phyloP scores from a whole-genome alignment of 2,113 vertebrate species.

The Myrmecobius fasciatus region DNA sequence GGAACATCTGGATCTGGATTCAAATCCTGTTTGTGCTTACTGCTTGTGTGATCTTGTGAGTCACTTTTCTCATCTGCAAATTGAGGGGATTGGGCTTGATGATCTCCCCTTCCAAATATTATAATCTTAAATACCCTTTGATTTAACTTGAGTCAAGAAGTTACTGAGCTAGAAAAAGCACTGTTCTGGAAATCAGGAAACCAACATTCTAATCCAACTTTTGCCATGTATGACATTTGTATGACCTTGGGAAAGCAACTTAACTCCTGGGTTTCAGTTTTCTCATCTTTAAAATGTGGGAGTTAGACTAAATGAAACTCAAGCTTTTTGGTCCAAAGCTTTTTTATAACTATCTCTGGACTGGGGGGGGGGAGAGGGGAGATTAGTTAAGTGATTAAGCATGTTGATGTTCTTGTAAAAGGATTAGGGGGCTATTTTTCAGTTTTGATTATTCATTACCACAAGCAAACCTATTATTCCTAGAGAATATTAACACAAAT shows the following conservation, averaged over 20 bases:
- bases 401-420: neutral
- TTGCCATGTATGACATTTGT: neutral
- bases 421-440: neutral
- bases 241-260: neutral
- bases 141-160: neutral
- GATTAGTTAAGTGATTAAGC: neutral
- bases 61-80: neutral
- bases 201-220: neutral
- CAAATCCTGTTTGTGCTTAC: neutral
- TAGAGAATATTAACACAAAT: conserved; percentile 2
- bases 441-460: neutral
- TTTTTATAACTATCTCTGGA: conserved; percentile 1
- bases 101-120: neutral
- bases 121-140: neutral
- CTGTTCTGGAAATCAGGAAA: neutral
- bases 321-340: neutral
- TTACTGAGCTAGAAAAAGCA: neutral
- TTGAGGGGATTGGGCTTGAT: neutral
- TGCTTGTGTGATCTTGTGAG: neutral
- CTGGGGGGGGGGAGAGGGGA: too few species aligned
- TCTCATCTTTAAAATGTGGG: neutral
- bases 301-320: neutral
- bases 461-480: neutral
- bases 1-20: neutral
- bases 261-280: neutral